phyloP scores from a whole-genome alignment of 2,113 vertebrate genomes.

The Epinephelus lanceolatus region DNA sequence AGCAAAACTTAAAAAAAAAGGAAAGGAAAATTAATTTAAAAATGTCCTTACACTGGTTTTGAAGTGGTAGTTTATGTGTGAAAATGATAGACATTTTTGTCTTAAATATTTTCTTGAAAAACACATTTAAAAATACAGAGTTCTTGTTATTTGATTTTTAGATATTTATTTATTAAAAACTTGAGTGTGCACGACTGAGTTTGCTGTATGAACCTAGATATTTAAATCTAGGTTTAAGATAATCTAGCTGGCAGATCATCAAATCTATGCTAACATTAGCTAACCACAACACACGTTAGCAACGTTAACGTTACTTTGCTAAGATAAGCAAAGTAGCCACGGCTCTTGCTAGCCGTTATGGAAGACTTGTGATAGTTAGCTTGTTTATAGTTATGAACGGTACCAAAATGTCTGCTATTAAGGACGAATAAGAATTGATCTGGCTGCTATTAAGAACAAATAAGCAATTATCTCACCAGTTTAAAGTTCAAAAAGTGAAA shows the following conservation, averaged over 20 bases:
- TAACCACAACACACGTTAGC: neutral
- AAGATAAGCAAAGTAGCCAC: neutral
- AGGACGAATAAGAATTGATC: neutral
- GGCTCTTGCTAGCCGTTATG: neutral
- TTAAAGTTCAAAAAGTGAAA: neutral
- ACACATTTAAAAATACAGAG: neutral
- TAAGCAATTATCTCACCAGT: constrained; percentile 31
- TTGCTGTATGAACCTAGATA: neutral
- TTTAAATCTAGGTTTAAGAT: neutral
- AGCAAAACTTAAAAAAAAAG: neutral
- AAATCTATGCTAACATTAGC: neutral
- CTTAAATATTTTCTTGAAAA: neutral
- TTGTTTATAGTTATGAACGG: neutral
- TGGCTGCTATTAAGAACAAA: neutral
- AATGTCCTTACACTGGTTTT: neutral
- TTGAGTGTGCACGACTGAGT: neutral
- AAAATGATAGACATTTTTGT: neutral
- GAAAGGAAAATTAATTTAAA: too few species aligned
- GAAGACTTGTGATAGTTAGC: neutral
- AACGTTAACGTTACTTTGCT: neutral
- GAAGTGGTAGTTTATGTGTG: neutral
- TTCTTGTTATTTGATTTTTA: neutral
- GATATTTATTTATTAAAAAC: too few species aligned
- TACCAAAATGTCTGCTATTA: too few species aligned
- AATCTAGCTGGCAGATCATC: neutral